Percentiles rank a stretch among this genome's conserved stretches.
Evolutionary conservation across 1,140 invertebrate genomes (phyloP).

Genomic region (Mylabris phalerata): DNA sequence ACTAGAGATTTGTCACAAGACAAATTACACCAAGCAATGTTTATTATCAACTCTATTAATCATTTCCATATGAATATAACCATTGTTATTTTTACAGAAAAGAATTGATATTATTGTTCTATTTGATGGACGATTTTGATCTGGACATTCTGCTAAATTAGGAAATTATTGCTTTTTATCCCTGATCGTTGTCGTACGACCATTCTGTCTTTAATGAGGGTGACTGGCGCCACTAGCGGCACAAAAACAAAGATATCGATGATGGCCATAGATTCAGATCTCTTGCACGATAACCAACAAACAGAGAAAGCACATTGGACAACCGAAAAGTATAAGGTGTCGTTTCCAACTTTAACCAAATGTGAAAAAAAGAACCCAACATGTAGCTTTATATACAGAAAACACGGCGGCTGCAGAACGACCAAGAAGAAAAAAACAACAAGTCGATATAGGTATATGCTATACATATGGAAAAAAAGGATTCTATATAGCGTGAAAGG

Average conservation of each 20-base stretch:
- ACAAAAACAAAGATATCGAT: conserved; percentile 31
- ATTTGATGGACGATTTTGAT: neutral
- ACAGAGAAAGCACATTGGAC: conserved; percentile 33
- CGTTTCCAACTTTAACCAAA: conserved; percentile 7
- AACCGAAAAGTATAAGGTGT: conserved; percentile 31
- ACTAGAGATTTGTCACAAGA: too few relatives aligned
- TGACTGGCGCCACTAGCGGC: conserved; percentile 30
- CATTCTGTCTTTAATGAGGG: conserved; percentile 21
- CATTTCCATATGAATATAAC: too few relatives aligned
- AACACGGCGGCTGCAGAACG: too few relatives aligned
- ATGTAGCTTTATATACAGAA: neutral
- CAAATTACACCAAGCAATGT: too few relatives aligned
- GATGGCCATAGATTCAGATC: conserved; percentile 34
- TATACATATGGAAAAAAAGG: conserved; percentile 22
- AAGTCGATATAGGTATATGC: neutral
- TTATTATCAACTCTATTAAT: too few relatives aligned
- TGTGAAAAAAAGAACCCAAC: conserved; percentile 11
- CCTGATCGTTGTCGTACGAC: too few relatives aligned
- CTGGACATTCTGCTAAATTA: neutral
- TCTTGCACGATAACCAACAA: conserved; percentile 31
- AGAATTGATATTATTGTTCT: too few relatives aligned
- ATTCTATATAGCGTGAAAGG: conserved; percentile 26
- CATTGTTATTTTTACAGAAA: too few relatives aligned
- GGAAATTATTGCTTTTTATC: conserved; percentile 12
- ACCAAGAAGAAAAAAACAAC: neutral